Evolutionary conservation across 1,140 invertebrate genomes (phyloP), one percentile per base, ranked within the genome.

Genomic region (Asbolus verrucosus): DNA sequence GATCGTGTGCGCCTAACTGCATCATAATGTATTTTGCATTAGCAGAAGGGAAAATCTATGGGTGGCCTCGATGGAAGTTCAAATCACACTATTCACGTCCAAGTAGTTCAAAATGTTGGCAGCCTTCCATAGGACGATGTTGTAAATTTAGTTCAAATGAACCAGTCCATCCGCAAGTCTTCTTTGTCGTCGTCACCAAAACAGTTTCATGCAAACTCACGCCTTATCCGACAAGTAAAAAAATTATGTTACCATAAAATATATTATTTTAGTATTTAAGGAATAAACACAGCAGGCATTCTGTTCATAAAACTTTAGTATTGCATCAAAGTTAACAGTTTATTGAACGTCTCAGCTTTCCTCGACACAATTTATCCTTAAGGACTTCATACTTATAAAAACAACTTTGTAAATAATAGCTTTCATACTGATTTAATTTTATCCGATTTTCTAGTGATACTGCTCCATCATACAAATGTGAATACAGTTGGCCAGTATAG

Each of bases 191-290:
- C 24, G 8, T 27, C 8, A 4, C 8, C 24, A 27, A 27, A 27
- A 27, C 24, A 27, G 8, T 4, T 27, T 8, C 24, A 8, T 27
- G 3, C 39, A 16, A 16, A 71, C n/a, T 59, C 33, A 24, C 13
- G 63, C n/a, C 21, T 27, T 39, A 16, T 31, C 5, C 18, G 14
- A 27, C 18, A 9, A 4, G 8, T n/a, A 39, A 54, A 67, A 38
- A 54, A 11, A n/a, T 59, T 67, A 73, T 73, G 74, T 75, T 75
- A 73, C 74, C 74, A 75, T 71, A 71, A 73, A 75, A 16, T 72
- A 70, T 67, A 70, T 61, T 68, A 60, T 63, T 71, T 69, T 71
- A 75, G 69, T 72, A 27, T 39, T 30, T 71, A 72, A 71, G 63
- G 46, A 24, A 59, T 61, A 65, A 67, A 71, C 65, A 61, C 73